Percentiles rank a stretch among this genome's conserved stretches.
Conservation (phyloP, 2,113 vertebrate genomes). For the Sigmodon hispidus region DNA sequence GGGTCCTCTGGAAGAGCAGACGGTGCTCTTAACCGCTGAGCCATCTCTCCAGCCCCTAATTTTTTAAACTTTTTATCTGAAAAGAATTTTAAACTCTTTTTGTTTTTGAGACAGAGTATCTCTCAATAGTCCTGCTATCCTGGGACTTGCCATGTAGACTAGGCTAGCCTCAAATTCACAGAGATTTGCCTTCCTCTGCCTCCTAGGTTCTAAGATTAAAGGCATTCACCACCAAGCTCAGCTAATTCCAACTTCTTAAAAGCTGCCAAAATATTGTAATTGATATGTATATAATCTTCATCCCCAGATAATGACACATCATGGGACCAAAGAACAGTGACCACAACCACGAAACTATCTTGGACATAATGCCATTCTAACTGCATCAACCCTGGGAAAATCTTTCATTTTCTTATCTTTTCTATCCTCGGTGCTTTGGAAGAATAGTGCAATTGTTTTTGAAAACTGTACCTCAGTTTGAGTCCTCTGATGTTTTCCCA, state of each 20-base stretch:
- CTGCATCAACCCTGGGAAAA: background rate
- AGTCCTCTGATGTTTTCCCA: background rate
- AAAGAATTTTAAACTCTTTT: slow-evolving; percentile 2
- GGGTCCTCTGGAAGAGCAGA: no score
- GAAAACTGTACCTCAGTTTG: background rate
- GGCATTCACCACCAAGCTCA: background rate
- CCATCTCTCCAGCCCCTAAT: no score
- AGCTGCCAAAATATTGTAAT: slow-evolving; percentile 5
- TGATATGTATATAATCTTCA: background rate
- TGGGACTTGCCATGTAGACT: background rate
- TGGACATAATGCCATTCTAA: background rate
- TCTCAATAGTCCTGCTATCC: background rate
- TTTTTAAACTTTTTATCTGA: background rate
- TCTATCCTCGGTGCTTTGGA: background rate
- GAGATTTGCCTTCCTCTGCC: background rate
- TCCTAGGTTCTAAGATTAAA: background rate
- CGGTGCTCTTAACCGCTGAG: no score
- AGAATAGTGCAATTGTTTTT: slow-evolving; percentile 20
- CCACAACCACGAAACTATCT: background rate
- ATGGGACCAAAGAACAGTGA: background rate
- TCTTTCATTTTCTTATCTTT: background rate
- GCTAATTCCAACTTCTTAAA: background rate
- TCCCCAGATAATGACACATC: background rate
- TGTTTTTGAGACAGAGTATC: background rate
- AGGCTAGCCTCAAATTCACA: background rate